Base-by-base conservation (phyloP, 2,888 invertebrate species). In the Chromoteleia sp. region DNA sequence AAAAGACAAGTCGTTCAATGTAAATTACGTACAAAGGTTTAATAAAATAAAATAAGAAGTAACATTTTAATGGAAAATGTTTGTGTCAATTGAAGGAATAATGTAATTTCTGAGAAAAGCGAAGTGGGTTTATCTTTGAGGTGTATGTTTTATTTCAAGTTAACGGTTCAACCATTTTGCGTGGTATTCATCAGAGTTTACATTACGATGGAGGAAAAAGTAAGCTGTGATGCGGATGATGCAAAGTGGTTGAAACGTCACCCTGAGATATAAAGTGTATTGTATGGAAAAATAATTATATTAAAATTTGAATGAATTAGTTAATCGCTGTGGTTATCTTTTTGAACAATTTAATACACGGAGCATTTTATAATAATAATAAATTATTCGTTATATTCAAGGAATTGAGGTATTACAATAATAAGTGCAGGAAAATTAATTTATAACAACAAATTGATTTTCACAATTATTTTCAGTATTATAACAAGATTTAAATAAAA, bases 181-280 rank as follows among this genome's bases (percentile, higher is more conserved):
- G 52, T 52, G 52, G 52, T 50, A 73, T 73, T 73, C 52, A 61
- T 61, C 61, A 61, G 52, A 61, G 73, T 61, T 73, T 73, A 61
- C 61, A 61, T 54, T 73, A 61, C 61, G 73, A 50, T 39, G 73
- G 30, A 61, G 73, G 33, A 61, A 61, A 73, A 61, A 73, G 73
- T 61, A 73, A 48, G 61, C 71, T 71, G 59, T 19, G 59, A 59
- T 48, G 71, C 52, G 59, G 52, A 73, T 73, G 39, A 73, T 73
- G 73, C 61, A 73, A 73, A 73, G 50, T 63, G 33, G 63, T 63
- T 73, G 54, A 30, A 50, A 36, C 43, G 61, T 73, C 73, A 73
- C 25, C 73, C 54, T 63, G 54, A 73, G 36, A 17, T 63, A 54
- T 54, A 54, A 45, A 73, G 61, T 52, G 25, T 61, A 73, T 25